Evolutionary conservation across 2,888 invertebrate species (phyloP), one percentile per base, ranked within the genome.

Genomic region (Lathronympha strigana): DNA sequence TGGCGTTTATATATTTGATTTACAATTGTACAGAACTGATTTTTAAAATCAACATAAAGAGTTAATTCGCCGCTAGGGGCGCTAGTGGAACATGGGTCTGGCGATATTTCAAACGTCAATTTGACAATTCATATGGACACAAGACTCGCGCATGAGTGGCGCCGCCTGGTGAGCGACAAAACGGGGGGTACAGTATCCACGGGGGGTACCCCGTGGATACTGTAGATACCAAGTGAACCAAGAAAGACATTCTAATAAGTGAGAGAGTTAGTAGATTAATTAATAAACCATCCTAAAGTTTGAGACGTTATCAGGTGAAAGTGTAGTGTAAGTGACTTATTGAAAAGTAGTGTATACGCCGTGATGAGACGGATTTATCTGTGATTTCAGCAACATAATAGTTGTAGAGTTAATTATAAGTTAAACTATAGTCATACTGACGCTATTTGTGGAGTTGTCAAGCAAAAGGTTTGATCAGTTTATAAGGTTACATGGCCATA

Each of bases 261-360:
- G 90, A 91, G 63, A 79, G 93, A 5, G 81, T 93, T 11, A 87
- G 93, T 0, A 64, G 11, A 21, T n/a, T 33, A 28, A 45, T 4
- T n/a, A 13, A 45, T 93, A 57, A 88, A 94, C 49, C 82, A 93
- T 64, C 92, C 94, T 0, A 75, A 71, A 53, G 25, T 33, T 43
- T 28, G 8, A 57, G n/a, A 55, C 9, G 21, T 15, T n/a, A 15
- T 21, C 21, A 21, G 40, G 38, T 51, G 40, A 58, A 36, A 8
- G 25, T 36, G 25, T 54, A 21, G 53, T 49, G 40, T 54, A 31
- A 49, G 53, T 17, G 36, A 60, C 45, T 64, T 25, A 54, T 54
- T 66, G 53, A 54, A 23, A 51, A 61, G 61, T 61, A 13, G 53
- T 53, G 9, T 47, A 61, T 33, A 23, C 38, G 62, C 62, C 57